Percentiles rank a stretch among this genome's conserved stretches.
phyloP scores from a whole-genome alignment of 1,140 invertebrate genomes.

The Lineus longissimus region DNA sequence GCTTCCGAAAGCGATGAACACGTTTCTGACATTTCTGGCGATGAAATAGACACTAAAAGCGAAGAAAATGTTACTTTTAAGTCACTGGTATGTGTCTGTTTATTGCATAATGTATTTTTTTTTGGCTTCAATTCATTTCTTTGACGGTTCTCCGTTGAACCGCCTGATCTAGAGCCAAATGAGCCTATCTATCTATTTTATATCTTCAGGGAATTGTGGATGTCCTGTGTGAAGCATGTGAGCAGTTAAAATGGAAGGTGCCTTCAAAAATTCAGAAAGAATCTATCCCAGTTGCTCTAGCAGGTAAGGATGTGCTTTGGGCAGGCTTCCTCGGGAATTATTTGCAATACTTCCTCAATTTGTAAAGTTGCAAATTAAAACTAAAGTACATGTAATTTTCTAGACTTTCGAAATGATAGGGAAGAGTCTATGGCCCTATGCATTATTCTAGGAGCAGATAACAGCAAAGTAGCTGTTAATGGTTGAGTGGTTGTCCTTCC shows the following conservation, averaged over 20 bases:
- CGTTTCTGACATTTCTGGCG: slow-evolving; percentile 5
- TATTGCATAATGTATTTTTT: neutral
- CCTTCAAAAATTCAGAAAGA: slow-evolving; percentile 94
- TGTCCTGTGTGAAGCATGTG: slow-evolving; percentile 84
- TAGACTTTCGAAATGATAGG: neutral
- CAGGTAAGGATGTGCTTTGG: slow-evolving; percentile 60
- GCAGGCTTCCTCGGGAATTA: neutral
- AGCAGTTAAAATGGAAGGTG: slow-evolving; percentile 85
- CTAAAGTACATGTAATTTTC: neutral
- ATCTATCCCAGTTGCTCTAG: slow-evolving; percentile 82
- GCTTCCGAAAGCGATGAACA: neutral
- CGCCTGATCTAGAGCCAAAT: no score
- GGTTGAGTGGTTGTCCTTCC: no score
- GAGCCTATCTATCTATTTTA: no score
- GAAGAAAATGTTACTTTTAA: slow-evolving; percentile 20
- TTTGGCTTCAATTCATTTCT: no score
- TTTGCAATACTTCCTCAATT: neutral
- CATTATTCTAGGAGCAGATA: no score
- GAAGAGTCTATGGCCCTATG: no score
- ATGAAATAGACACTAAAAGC: slow-evolving; percentile 1
- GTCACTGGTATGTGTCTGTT: slow-evolving; percentile 20
- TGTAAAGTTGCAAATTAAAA: neutral
- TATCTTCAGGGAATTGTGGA: slow-evolving; percentile 85
- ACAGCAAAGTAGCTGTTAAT: no score
- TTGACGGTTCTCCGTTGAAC: no score